Conservation (phyloP, 2,888 invertebrate genomes). For the Scaptodrosophila latifasciaeformis region DNA sequence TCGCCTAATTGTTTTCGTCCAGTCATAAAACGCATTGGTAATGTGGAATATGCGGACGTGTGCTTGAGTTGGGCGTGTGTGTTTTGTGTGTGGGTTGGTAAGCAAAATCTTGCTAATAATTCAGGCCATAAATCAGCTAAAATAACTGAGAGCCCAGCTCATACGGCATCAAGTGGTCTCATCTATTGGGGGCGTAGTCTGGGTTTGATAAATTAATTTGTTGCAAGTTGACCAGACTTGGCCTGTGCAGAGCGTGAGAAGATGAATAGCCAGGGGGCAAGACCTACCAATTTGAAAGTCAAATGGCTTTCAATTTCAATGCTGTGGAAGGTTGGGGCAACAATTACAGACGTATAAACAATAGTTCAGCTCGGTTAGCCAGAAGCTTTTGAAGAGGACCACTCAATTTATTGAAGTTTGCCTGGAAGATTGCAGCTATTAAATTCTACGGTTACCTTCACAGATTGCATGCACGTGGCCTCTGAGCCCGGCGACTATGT, state of each 20-base stretch:
- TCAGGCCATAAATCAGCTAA: conserved; percentile 53
- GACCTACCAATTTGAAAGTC: not conserved
- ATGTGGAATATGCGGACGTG: conserved; percentile 1
- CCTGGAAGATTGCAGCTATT: conserved; percentile 11
- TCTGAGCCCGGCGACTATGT: conserved; percentile 87
- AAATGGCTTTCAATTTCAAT: conserved; percentile 3
- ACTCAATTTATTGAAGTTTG: conserved; percentile 26
- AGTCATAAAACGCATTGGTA: conserved; percentile 40
- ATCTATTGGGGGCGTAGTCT: conserved; percentile 19
- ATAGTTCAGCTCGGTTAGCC: no score
- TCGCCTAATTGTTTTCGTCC: conserved; percentile 49
- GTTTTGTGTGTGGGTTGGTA: not conserved
- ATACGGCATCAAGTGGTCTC: conserved; percentile 48
- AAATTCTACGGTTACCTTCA: conserved; percentile 9
- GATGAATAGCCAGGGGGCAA: not conserved
- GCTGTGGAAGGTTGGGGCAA: no score
- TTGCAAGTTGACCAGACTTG: no score
- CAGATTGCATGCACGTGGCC: conserved; percentile 90
- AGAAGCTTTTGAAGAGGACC: no score
- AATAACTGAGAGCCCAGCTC: no score
- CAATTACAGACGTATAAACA: no score
- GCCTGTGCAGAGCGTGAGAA: not conserved
- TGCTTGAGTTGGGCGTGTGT: conserved; percentile 1
- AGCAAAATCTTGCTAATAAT: conserved; percentile 46
- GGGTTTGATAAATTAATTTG: conserved; percentile 60